phyloP scores from a whole-genome alignment of 64 coral and sea anemone species.

The Montipora efflorescens region DNA sequence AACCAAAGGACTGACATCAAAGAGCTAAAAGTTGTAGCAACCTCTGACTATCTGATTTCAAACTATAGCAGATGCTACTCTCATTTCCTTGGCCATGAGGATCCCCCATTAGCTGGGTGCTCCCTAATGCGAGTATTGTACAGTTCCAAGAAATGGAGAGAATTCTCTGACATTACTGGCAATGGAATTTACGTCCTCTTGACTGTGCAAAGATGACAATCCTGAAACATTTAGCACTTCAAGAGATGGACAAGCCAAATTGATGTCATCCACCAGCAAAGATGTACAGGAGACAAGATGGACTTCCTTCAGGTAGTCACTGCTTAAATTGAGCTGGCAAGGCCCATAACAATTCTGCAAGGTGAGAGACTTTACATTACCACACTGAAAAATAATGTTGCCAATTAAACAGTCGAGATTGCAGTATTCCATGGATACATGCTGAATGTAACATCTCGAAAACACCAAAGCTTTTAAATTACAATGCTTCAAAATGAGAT shows the following conservation, averaged over 20 bases:
- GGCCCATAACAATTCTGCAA: constrained; percentile 83
- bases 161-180: background rate
- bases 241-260: constrained; percentile 74
- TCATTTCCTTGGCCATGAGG: too few relatives aligned
- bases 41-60: too few relatives aligned
- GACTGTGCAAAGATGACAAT: constrained; percentile 55
- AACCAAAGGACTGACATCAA: too few relatives aligned
- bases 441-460: constrained; percentile 54
- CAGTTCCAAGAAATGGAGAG: too few relatives aligned
- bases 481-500: constrained; percentile 69
- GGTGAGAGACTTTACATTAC: constrained; percentile 54
- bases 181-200: constrained; percentile 60
- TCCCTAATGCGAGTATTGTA: too few relatives aligned
- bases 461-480: constrained; percentile 72
- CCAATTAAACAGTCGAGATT: constrained; percentile 73
- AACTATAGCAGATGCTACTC: too few relatives aligned
- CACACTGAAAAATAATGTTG: constrained; percentile 57
- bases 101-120: too few relatives aligned
- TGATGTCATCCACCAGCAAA: constrained; percentile 81
- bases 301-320: constrained; percentile 65
- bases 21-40: too few relatives aligned
- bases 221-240: constrained; percentile 61
- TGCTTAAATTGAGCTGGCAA: constrained; percentile 68
- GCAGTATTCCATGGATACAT: constrained; percentile 73
- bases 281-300: constrained; percentile 65